Evolutionary conservation across 2,113 vertebrate genomes (phyloP).

Genomic region (Rissa tridactyla): DNA sequence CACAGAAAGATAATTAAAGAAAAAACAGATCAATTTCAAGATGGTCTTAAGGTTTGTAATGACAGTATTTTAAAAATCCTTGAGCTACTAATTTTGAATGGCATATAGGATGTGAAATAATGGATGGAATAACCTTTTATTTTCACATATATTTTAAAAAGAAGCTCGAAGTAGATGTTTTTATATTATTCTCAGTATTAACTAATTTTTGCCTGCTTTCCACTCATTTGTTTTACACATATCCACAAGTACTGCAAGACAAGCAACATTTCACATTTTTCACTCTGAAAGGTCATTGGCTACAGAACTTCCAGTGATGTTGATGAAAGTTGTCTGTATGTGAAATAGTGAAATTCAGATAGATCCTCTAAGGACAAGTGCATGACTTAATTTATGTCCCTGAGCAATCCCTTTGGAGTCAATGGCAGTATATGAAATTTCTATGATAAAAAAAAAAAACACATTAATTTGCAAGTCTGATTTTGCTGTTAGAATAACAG

Average conservation of each 20-base stretch:
- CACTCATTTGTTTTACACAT: neutral
- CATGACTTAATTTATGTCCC: neutral
- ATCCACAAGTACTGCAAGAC: neutral
- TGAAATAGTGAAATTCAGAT: neutral
- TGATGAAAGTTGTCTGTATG: neutral
- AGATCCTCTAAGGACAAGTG: neutral
- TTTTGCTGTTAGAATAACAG: neutral
- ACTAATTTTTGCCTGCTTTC: neutral
- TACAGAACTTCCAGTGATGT: neutral
- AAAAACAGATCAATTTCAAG: conserved; percentile 83
- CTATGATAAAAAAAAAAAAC: neutral
- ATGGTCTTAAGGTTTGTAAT: conserved; percentile 79
- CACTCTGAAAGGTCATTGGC: neutral
- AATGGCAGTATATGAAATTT: neutral
- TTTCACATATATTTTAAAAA: neutral
- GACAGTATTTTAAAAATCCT: neutral
- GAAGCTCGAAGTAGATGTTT: neutral
- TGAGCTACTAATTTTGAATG: neutral
- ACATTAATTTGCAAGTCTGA: neutral
- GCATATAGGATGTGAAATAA: neutral
- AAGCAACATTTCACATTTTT: neutral
- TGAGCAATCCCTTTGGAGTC: neutral
- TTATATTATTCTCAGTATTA: neutral
- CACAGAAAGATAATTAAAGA: conserved; percentile 79
- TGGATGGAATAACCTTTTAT: neutral